Evolutionary conservation across 1,140 invertebrate genomes (phyloP), one percentile per base, ranked within the genome.

Genomic region (Drosophila kurseongensis): DNA sequence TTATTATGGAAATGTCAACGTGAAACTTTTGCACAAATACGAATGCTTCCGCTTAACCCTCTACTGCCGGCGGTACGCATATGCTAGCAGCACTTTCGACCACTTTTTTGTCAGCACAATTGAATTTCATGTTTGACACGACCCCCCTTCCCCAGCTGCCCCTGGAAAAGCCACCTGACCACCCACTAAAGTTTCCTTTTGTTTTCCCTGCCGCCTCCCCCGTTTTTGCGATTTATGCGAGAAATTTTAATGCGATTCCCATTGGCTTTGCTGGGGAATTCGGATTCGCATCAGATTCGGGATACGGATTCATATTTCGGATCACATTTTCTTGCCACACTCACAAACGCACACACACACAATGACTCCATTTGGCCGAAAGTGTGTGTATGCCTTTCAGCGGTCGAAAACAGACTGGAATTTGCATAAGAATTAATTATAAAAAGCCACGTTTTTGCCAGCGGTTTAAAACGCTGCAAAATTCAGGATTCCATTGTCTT

Each of bases 1-100:
- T 88, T 89, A 88, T 88, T 89, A 89, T 88, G 83, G 83, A 88
- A 88, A 88, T 88, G 83, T 89, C 83, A 88, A 88, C 83, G 84
- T 83, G 77, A 80, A 88, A 88, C 54, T 88, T 88, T 88, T 89
- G 62, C 83, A 83, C 79, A 86, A 86, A 88, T 86, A 78, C 67
- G 51, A 56, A 56, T 69, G 63, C 71, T 62, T 77, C 68, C 75
- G 52, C 69, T 69, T 52, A 56, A 40, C 63, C 50, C 44, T 51
- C 44, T 36, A 9, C 27, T 57, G 18, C 13, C 40, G 38, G 14
- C 32, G 16, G 16, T 44, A 47, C 77, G 66, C 80, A 84, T 85
- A 85, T 84, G 77, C 56, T 65, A 10, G 23, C 38, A 47, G 29
- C 36, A 47, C 41, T 32, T 27, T 55, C 80, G 65, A 47, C 66